Evolutionary conservation across 2,797 vertebrate genomes (phyloP), one percentile per base, ranked within the genome.

Genomic region (Natrix natrix): DNA sequence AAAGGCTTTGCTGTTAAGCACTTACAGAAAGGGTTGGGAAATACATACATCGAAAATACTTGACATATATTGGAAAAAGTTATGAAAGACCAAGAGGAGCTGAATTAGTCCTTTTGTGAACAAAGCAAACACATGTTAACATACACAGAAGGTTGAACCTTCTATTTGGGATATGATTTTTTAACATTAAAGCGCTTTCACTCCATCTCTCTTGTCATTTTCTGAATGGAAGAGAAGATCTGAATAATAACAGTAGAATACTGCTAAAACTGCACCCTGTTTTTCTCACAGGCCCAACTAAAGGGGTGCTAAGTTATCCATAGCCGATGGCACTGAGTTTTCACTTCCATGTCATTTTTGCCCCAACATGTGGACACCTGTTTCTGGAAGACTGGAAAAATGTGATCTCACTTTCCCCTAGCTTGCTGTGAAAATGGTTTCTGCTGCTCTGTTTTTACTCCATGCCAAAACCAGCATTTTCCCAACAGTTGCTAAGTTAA

Each of bases 211-310:
- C 37, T 83, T 48, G 8, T 48, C 74, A 5, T 83, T 55, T 48
- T 88, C 14, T 57, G 86, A 88, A 74, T 59, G 56, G 83, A 24
- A 8, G 12, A n/a, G 59, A 28, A 26, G 74, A 10, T 91, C 56
- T 0, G 1, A 24, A 20, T 26, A 5, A 37, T 16, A 90, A 59
- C 26, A 37, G 66, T 83, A 93, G 90, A 92, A 63, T n/a, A 86
- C 55, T 91, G n/a, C 92, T 0, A 0, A 55, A 10, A 60, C 1
- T 57, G 22, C 52, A 48, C 55, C 91, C 57, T 12, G 17, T 48
- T 92, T 92, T 91, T 57, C 91, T 90, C 43, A 91, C 24, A 57
- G 52, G 56, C 89, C 91, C 14, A 92, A 86, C 69, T 92, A 89
- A 89, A 94, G 20, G 86, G 43, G 83, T 3, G 52, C 78, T 91